phyloP scores from a whole-genome alignment of 2,888 invertebrate species.

The Nasonia oneida region DNA sequence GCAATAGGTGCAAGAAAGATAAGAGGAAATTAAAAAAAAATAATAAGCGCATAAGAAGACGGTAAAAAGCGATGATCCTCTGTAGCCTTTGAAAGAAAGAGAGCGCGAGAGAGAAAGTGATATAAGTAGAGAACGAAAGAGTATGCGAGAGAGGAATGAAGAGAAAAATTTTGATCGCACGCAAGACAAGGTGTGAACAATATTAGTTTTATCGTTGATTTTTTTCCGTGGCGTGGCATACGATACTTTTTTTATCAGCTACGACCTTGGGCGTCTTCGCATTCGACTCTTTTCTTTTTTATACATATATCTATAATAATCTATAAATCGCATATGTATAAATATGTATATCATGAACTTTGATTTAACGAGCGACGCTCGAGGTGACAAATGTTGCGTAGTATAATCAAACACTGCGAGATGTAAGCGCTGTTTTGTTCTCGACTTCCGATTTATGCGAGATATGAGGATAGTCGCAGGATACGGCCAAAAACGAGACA shows the following conservation, averaged over 20 bases:
- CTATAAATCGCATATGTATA: neutral
- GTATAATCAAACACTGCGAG: conserved; percentile 77
- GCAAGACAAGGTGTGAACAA: conserved; percentile 63
- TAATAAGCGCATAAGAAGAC: neutral
- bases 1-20: conserved; percentile 61
- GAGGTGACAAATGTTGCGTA: conserved; percentile 75
- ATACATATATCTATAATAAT: neutral
- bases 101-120: conserved; percentile 60
- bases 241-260: conserved; percentile 75
- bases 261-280: conserved; percentile 68
- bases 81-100: conserved; percentile 59
- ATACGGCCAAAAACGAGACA: neutral
- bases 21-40: conserved; percentile 34
- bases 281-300: neutral
- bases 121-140: conserved; percentile 57
- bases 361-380: conserved; percentile 63
- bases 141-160: conserved; percentile 54
- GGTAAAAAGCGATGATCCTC: conserved; percentile 54
- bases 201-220: conserved; percentile 75
- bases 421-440: conserved; percentile 69
- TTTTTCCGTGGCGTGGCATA: conserved; percentile 75
- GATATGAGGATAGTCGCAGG: conserved; percentile 26
- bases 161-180: conserved; percentile 61
- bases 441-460: conserved; percentile 67
- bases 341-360: neutral